These are phyloP conservation scores for Neoascia interrupta DNA, from an alignment of 2,888 invertebrate species.

Conservation along the genomic window DNA sequence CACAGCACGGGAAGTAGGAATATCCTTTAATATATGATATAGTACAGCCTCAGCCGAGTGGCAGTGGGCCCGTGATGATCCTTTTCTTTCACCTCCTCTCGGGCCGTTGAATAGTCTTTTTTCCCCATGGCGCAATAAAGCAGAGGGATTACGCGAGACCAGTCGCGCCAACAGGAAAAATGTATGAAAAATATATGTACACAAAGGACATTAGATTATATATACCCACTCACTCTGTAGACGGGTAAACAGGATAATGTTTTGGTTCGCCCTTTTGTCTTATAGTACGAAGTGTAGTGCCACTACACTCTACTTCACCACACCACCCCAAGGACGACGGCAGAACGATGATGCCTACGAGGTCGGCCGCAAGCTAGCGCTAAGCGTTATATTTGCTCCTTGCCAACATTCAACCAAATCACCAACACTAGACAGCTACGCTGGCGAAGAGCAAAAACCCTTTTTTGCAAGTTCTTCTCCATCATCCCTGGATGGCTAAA, in stretches of 20 bases:
- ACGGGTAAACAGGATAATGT: constrained; percentile 37
- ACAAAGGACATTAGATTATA: constrained; percentile 38
- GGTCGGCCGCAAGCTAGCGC: constrained; percentile 24
- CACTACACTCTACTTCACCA: neutral
- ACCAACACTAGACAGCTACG: constrained; percentile 25
- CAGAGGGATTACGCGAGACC: constrained; percentile 40
- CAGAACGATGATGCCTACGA: constrained; percentile 35
- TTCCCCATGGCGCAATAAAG: constrained; percentile 31
- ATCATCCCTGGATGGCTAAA: neutral
- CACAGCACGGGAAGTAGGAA: constrained; percentile 16
- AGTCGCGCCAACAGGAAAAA: constrained; percentile 17
- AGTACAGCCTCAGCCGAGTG: neutral
- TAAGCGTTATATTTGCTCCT: constrained; percentile 40
- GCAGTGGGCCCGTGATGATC: constrained; percentile 15
- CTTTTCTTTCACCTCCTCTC: neutral
- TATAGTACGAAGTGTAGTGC: too few species aligned
- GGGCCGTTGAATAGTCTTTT: constrained; percentile 2
- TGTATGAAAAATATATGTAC: constrained; percentile 3
- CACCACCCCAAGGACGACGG: neutral
- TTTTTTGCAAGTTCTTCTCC: constrained; percentile 11
- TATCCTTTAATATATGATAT: constrained; percentile 40
- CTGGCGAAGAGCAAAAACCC: constrained; percentile 12
- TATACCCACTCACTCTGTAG: constrained; percentile 19
- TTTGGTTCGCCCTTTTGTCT: constrained; percentile 16
- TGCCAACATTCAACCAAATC: constrained; percentile 35